phyloP scores from a whole-genome alignment of 1,140 invertebrate species.

The Pogonomyrmex barbatus region DNA sequence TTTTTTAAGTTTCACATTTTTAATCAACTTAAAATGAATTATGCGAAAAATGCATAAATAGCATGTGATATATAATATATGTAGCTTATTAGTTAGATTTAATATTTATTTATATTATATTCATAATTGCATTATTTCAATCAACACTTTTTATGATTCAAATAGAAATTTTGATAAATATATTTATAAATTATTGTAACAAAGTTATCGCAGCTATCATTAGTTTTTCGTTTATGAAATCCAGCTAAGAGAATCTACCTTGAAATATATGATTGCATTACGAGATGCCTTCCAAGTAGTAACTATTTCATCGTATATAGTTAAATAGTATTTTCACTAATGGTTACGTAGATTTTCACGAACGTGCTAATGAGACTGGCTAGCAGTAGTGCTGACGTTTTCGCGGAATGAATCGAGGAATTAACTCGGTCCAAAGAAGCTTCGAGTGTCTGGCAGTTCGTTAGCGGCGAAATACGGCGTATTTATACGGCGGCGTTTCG shows the following conservation, averaged over 20 bases:
- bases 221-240: neutral
- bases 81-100: neutral
- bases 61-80: neutral
- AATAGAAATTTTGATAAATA: neutral
- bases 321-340: conserved; percentile 32
- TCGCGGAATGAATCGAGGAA: conserved; percentile 40
- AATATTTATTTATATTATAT: neutral
- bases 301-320: conserved; percentile 3
- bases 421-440: conserved; percentile 55
- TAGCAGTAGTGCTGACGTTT: conserved; percentile 43
- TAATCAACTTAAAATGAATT: neutral
- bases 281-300: conserved; percentile 2
- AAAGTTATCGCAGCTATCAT: neutral
- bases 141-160: neutral
- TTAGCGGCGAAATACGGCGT: conserved; percentile 67
- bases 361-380: conserved; percentile 52
- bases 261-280: neutral
- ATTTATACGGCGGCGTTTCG: conserved; percentile 46
- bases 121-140: neutral
- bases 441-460: conserved; percentile 64
- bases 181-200: neutral
- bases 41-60: neutral
- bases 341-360: neutral
- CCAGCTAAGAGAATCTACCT: neutral
- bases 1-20: neutral